Base-by-base conservation (phyloP, 2,888 invertebrate species). In the Drosophila borborema region DNA sequence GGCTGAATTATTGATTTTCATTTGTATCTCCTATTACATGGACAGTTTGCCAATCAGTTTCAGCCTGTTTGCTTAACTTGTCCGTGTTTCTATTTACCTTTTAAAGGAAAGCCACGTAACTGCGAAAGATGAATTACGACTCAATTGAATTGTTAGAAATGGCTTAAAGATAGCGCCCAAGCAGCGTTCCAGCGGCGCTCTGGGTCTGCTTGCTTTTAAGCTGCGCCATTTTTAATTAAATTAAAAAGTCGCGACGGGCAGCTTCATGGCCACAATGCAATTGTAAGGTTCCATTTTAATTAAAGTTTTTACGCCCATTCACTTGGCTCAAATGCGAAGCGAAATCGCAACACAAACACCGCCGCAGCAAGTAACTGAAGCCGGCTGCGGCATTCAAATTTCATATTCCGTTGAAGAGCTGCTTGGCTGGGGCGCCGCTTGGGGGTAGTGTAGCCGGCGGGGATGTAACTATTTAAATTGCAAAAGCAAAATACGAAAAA, bases 1-100 rank as follows among this genome's bases (percentile, higher is more conserved):
- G 72, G 36, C 70, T 89, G 81, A 89, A 89, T 89, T 86, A 86
- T 86, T 86, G 86, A 86, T 86, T 86, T 86, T 86, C 86, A 89
- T 86, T 89, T 82, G 72, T 73, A 81, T 72, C 80, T 85, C 85
- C 80, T 74, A 82, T 85, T 80, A 75, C 86, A 70, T 67, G 43
- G 72, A 64, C 59, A 68, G 58, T 45, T 23, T 41, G 45, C 23
- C 59, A 51, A 77, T 85, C 82, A 80, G 67, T 84, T 79, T 67
- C 64, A 60, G 77, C 14, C 54, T 38, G 61, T 45, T 61, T 74
- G 54, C 70, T 62, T 58, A 49, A 48, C 43, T 55, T 65, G 60
- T 54, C 70, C 71, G 61, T 80, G 63, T 63, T 46, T 64, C 41
- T 78, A 58, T 75, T 83, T 74, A 40, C 67, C 71, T 75, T 74